A percentile compares a stretch with the other conserved stretches of the same genome.
phyloP scores from a whole-genome alignment of 1,140 invertebrate genomes.

The Neodiprion virginianus region DNA sequence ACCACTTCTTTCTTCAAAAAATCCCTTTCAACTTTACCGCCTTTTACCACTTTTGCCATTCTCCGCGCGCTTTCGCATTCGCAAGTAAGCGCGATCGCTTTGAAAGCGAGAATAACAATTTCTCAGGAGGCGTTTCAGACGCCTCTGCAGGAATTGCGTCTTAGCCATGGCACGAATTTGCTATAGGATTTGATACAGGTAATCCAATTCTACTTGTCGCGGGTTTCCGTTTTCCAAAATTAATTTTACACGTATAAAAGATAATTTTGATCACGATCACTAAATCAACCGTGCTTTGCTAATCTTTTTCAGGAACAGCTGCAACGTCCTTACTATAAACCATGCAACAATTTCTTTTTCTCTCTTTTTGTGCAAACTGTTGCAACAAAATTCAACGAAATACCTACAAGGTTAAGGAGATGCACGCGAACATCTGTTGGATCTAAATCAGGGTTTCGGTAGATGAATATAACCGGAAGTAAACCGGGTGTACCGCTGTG shows the following conservation, averaged over 20 bases:
- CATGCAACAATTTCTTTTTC: neutral
- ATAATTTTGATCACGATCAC: too few species aligned
- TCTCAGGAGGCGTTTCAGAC: too few species aligned
- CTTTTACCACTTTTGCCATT: conserved; percentile 37
- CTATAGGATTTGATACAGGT: too few species aligned
- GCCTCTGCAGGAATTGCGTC: too few species aligned
- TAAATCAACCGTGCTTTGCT: too few species aligned
- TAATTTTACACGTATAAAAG: too few species aligned
- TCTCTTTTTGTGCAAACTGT: conserved; percentile 12
- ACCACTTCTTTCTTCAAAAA: conserved; percentile 56
- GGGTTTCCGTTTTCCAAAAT: too few species aligned
- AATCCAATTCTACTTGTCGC: too few species aligned
- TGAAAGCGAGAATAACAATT: too few species aligned
- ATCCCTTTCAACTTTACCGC: conserved; percentile 54
- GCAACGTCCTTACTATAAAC: too few species aligned
- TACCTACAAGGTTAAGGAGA: conserved; percentile 2
- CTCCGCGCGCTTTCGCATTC: neutral
- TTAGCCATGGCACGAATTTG: too few species aligned
- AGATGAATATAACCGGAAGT: conserved; percentile 1
- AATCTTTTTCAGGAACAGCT: too few species aligned
- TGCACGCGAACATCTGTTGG: conserved; percentile 31
- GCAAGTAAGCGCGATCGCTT: neutral
- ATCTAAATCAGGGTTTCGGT: conserved; percentile 34
- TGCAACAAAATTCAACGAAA: conserved; percentile 5
- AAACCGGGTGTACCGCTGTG: conserved; percentile 22